phyloP scores from a whole-genome alignment of 2,113 vertebrate species.

The Periophthalmus modestus region DNA sequence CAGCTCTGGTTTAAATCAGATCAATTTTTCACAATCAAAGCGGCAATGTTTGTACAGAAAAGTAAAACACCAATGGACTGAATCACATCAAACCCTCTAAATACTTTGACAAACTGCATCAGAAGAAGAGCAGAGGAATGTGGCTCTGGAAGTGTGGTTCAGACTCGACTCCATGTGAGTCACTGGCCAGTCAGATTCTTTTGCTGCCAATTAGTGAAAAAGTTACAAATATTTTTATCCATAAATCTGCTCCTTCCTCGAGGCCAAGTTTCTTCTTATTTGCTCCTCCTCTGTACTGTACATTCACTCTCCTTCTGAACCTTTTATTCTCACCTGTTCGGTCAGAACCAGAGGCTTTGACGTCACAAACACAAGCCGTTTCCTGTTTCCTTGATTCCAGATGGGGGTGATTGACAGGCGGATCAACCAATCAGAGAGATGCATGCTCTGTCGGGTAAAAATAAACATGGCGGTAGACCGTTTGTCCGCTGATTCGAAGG shows the following conservation, averaged over 20 bases:
- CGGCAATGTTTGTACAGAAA: background rate
- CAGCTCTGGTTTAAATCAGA: background rate
- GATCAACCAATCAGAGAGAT: too few species aligned
- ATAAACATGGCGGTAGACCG: too few species aligned
- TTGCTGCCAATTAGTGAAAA: background rate
- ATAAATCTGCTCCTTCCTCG: background rate
- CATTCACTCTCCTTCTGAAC: too few species aligned
- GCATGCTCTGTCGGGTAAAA: too few species aligned
- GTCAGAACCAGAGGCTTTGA: too few species aligned
- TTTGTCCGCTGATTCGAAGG: too few species aligned
- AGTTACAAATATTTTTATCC: background rate
- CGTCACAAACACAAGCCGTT: too few species aligned
- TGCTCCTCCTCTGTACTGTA: too few species aligned
- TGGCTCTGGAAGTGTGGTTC: background rate
- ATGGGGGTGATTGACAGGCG: too few species aligned
- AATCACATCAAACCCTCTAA: background rate
- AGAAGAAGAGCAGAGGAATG: background rate
- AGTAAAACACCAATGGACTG: background rate
- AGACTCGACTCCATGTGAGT: background rate
- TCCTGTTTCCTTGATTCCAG: too few species aligned
- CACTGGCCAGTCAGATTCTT: slow-evolving; percentile 16
- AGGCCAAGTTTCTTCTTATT: background rate
- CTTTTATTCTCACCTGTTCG: too few species aligned
- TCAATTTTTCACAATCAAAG: slow-evolving; percentile 1
- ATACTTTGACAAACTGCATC: background rate